Evolutionary conservation across 30 jellyfish, hydroid and myxozoan species (phyloP), one percentile per base, ranked within the genome.

Genomic region (Hydractinia symbiolongicarpus): DNA sequence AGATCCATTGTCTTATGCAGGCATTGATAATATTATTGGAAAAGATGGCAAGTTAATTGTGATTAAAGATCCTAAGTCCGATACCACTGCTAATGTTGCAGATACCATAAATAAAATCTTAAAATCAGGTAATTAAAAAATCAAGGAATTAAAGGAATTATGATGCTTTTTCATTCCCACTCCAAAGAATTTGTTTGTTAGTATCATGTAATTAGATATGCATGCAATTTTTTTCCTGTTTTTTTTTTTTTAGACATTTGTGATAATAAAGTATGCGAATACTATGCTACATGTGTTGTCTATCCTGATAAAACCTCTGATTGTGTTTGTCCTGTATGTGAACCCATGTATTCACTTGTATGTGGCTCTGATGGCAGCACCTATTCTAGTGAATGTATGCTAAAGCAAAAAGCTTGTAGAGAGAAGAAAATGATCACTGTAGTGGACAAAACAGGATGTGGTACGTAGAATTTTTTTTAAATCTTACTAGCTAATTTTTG

Each of bases 351-450:
- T 79, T 67, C 84, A 54, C 90, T 90, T 8, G 88, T 90, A 0
- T 90, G 97, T 82, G 97, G 95, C 15, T 66, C 90, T 56, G 83
- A 90, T 86, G 94, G 88, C 5, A 64, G 53, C 53, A 86, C 93
- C 5, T 90, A 90, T 72, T 90, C 94, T 1, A 81, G 84, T 66
- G 94, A 82, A 66, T 86, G 97, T 71, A 56, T 69, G 79, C 49
- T 90, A 81, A 68, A 73, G 54, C 60, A 76, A 7, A 75, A 74
- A 9, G 86, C 97, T 53, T 90, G 95, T 74, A 69, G 71, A 50
- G 21, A 72, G 40, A 67, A 83, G 75, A 82, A 77, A 56, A 61
- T 76, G 53, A 81, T 77, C 11, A 56, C 53, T 16, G 83, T 76
- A 6, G 88, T 81, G 1, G 77, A 85, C 50, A 19, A 79, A 10